Conservation (phyloP, 2,888 invertebrate genomes). For the Epinotia nisella region DNA sequence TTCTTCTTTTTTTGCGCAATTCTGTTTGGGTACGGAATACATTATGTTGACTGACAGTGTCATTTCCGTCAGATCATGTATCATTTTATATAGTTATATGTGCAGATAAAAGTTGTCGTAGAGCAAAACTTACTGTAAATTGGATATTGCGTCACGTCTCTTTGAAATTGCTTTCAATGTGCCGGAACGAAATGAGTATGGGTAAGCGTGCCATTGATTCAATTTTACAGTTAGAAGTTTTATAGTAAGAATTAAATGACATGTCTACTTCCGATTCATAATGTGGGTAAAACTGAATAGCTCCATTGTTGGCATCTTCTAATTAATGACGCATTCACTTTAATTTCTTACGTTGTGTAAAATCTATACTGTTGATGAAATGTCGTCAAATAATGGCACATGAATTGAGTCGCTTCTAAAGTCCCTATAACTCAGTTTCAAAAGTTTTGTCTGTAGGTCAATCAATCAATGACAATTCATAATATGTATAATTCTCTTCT, state of each 20-base stretch:
- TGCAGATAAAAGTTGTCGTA: constrained; percentile 23
- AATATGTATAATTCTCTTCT: too few relatives aligned
- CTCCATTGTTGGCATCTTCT: neutral
- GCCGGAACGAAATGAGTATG: constrained; percentile 41
- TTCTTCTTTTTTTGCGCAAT: neutral
- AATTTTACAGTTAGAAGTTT: constrained; percentile 34
- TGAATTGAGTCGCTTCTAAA: neutral
- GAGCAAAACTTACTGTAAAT: constrained; percentile 33
- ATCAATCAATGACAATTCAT: neutral
- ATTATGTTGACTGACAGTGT: neutral
- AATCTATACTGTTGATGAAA: neutral
- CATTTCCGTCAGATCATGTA: neutral
- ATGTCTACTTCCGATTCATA: constrained; percentile 5
- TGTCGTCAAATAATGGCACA: neutral
- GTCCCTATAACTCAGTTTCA: neutral
- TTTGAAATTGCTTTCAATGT: constrained; percentile 36
- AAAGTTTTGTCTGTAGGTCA: too few relatives aligned
- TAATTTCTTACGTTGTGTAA: neutral
- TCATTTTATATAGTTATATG: neutral
- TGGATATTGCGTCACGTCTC: constrained; percentile 43
- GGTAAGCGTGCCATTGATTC: constrained; percentile 27
- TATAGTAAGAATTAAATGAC: neutral
- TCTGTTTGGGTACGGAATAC: neutral
- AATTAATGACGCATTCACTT: neutral
- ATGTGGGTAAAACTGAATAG: neutral